Percentiles rank a stretch among this genome's conserved stretches.
Evolutionary conservation across 2,113 vertebrate genomes (phyloP).

Genomic region (Prolemur simus): DNA sequence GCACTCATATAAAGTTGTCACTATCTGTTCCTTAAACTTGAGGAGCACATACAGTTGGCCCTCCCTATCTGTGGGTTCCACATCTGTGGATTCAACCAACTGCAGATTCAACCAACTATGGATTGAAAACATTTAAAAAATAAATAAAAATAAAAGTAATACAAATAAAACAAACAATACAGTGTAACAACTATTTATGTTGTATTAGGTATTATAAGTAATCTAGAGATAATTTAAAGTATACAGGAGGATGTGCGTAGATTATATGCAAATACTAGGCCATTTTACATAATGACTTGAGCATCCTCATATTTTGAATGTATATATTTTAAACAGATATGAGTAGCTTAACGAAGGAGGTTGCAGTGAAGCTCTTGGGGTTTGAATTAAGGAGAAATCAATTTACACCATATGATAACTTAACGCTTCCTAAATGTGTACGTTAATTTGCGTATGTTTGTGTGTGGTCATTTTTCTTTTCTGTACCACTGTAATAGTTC

Average conservation of each 20-base stretch:
- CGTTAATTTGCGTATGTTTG: not conserved
- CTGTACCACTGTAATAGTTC: conserved; percentile 16
- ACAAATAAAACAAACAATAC: not conserved
- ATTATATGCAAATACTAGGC: not conserved
- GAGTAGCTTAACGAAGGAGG: not conserved
- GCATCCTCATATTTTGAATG: not conserved
- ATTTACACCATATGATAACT: conserved; percentile 46
- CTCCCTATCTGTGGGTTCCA: not conserved
- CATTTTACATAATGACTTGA: not conserved
- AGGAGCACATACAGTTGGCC: not conserved
- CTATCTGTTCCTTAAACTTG: conserved; percentile 22
- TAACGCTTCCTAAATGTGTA: conserved; percentile 61
- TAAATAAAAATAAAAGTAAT: not conserved
- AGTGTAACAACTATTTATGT: not conserved
- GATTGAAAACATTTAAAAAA: not conserved
- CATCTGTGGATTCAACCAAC: not conserved
- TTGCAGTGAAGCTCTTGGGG: not conserved
- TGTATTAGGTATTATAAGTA: not conserved
- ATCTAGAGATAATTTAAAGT: not conserved
- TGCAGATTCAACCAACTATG: not conserved
- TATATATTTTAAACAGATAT: conserved; percentile 13
- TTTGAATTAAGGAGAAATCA: not conserved
- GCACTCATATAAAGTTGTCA: not conserved
- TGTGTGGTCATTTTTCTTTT: not conserved
- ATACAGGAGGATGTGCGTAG: not conserved